Base-by-base conservation (phyloP, 1,140 invertebrate genomes). In the Saxidomus purpurata region DNA sequence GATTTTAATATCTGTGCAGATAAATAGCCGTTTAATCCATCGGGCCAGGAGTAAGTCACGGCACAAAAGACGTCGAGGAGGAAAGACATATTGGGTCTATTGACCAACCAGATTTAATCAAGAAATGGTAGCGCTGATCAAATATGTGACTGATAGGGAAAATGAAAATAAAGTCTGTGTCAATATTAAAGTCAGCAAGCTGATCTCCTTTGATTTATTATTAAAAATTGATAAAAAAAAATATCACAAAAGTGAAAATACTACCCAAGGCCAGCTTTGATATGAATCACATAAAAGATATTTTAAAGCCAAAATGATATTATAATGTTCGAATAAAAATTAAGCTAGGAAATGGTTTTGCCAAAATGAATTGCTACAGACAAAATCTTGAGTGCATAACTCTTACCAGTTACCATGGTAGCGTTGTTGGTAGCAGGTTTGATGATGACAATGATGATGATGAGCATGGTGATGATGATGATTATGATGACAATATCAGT, bases 1-100 rank as follows among this genome's bases (percentile, higher is more conserved):
- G 61, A 67, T 67, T 67, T 67, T 28, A 67, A 67, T 67, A 67
- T 67, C 61, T 67, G 25, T 28, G 25, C 31, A 67, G 61, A 67
- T 67, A 67, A 67, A 31, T 67, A 8, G 28, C 31, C 17, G 31
- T 38, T 13, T 71, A 71, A 71, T 71, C 67, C 67, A 4, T 1
- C 36, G 15, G 36, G 67, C 34, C 1, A 15, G 22, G 15, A 36
- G 17, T 22, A 40, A 38, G 67, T 71, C 67, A 71, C 36, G 67
- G 25, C 28, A 38, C 15, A 38, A 40, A 40, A 17, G 11, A 36
- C 11, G 17, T 38, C 0, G n/a, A 71, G 67, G 8, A 34, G 34
- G 34, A 38, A 43, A 71, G 34, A 71, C 67, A 36, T 19, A 71
- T 38, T 71, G 4, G 34, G 38, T 34, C 2, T 19, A 71, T 38